These are phyloP conservation scores for Steatocranus sp. DNA, from an alignment of 2,797 vertebrate species.

Conservation along the genomic window DNA sequence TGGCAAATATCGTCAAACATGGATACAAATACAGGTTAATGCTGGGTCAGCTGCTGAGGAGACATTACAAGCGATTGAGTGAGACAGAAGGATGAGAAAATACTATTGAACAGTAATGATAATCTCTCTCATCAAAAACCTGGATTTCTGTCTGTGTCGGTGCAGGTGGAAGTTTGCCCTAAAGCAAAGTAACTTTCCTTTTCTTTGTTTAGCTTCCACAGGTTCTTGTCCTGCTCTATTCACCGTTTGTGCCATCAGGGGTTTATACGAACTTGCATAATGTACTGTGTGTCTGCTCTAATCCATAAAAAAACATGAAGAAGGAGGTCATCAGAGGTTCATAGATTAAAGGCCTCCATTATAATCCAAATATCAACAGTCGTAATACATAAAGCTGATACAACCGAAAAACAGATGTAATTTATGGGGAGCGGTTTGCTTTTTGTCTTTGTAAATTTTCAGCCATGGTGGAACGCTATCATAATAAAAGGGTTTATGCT, in stretches of 20 bases:
- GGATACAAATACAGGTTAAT: slow-evolving; percentile 34
- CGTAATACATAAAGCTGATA: slow-evolving; percentile 3
- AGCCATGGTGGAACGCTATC: neutral
- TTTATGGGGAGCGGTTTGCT: neutral
- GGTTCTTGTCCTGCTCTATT: neutral
- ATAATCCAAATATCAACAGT: slow-evolving; percentile 9
- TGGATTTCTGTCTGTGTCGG: slow-evolving; percentile 32
- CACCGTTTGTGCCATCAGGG: neutral
- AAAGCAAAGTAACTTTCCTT: slow-evolving; percentile 10
- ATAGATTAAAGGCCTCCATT: neutral
- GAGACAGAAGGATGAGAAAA: slow-evolving; percentile 11
- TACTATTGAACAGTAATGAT: slow-evolving; percentile 48
- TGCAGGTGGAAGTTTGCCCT: slow-evolving; percentile 25
- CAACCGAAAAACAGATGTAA: neutral
- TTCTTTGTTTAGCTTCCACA: slow-evolving; percentile 31
- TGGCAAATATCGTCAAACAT: slow-evolving; percentile 15
- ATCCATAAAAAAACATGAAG: neutral
- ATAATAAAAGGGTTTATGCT: neutral
- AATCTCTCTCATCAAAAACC: slow-evolving; percentile 53
- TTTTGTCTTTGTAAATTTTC: neutral
- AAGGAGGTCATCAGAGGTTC: neutral
- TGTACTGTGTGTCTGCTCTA: neutral
- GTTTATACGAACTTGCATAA: neutral
- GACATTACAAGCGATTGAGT: neutral
- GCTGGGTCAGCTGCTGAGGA: slow-evolving; percentile 44